These are phyloP conservation scores for Spea bombifrons DNA, from an alignment of 2,113 vertebrate genomes.

Conservation along the genomic window DNA sequence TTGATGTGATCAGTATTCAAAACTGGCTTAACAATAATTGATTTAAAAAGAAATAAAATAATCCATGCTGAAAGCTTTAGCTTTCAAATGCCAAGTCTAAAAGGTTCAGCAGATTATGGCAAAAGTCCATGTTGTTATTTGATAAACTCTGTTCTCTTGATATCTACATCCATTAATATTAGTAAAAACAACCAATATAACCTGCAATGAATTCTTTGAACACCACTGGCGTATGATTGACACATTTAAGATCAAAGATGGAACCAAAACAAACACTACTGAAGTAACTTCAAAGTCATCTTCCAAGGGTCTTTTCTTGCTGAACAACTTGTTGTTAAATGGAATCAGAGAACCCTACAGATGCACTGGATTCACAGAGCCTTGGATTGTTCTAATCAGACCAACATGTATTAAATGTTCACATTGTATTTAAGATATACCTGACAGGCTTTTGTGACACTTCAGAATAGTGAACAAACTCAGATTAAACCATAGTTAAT, in stretches of 20 bases:
- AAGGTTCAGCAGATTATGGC: slow-evolving; percentile 33
- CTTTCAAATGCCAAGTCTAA: slow-evolving; percentile 42
- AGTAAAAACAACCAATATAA: slow-evolving; percentile 20
- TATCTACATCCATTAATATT: slow-evolving; percentile 29
- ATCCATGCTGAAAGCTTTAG: slow-evolving; percentile 35
- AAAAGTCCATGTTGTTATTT: slow-evolving; percentile 38
- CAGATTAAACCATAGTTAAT: too few relatives aligned
- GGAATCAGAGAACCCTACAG: too few relatives aligned
- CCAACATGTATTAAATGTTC: too few relatives aligned
- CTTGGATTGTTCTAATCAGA: too few relatives aligned
- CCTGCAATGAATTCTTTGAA: slow-evolving; percentile 18
- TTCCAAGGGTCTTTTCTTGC: neutral
- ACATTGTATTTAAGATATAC: too few relatives aligned
- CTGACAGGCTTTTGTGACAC: too few relatives aligned
- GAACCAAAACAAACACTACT: slow-evolving; percentile 27
- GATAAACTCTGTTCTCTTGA: slow-evolving; percentile 37
- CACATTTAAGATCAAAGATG: slow-evolving; percentile 41
- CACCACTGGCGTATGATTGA: slow-evolving; percentile 19
- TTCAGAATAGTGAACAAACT: too few relatives aligned
- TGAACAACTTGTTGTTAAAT: too few relatives aligned
- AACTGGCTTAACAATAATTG: slow-evolving; percentile 52
- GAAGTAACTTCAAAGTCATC: slow-evolving; percentile 30
- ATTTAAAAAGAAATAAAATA: slow-evolving; percentile 38
- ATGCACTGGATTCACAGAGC: too few relatives aligned
- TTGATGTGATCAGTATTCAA: neutral